Evolutionary conservation across 2,797 vertebrate species (phyloP), one percentile per base, ranked within the genome.

Genomic region (Brachyalestes nurse): DNA sequence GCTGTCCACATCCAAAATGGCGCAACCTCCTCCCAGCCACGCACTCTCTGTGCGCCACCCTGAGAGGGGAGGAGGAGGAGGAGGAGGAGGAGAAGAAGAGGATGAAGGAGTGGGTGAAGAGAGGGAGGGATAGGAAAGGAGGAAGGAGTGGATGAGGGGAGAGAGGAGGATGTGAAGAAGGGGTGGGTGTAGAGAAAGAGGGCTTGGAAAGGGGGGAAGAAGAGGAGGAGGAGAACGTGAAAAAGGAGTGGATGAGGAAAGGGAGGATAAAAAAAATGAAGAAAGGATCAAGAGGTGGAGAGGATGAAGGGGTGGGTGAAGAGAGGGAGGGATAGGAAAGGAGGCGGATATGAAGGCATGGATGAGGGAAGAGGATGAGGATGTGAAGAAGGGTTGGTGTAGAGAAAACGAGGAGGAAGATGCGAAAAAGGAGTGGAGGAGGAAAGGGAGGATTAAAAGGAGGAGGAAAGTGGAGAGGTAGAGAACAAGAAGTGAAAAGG

Each of bases 1-100:
- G 28, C 79, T 79, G 57, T 80, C 82, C 86, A 86, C 83, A 88
- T 89, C 87, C 89, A 90, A 90, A 89, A 88, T 90, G 89, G 89
- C 88, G 87, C 85, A 85, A 23, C 85, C 86, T 78, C 85, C 77
- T 81, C 84, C 84, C 74, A 49, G 25, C 74, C 73, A 87, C 83
- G 82, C 80, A 75, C 83, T 78, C 82, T 75, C n/a, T 64, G 16
- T 47, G 70, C 77, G 82, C 51, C 87, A 13, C 40, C 21, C 40
- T 67, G 62, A 17, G 1, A 49, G 53, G 42, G 64, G 9, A 65
- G 42, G 65, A 42, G 23, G 38, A 38, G 28, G 53, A 45, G 17
- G 34, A 8, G 34, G 8, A 42, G 62, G 17, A n/a, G 6, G 5
- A 0, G 19, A 57, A n/a, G 4, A 1, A 57, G 62, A 5, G 25